Percentiles rank a stretch among this genome's conserved stretches.
phyloP scores from a whole-genome alignment of 2,797 vertebrate species.

The Pangasius macronema region DNA sequence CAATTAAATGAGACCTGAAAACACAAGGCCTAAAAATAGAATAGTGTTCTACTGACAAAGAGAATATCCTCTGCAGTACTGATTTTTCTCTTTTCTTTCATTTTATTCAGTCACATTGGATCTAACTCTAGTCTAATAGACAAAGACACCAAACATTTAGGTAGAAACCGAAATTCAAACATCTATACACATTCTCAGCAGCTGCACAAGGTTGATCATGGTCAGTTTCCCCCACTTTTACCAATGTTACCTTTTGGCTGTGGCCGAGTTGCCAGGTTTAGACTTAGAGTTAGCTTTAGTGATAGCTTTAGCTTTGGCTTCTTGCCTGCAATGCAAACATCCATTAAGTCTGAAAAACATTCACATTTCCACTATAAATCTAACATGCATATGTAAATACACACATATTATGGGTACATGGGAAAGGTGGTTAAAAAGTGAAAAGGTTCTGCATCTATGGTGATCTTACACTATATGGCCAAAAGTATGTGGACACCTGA shows the following conservation, averaged over 20 bases:
- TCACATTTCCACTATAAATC: constrained; percentile 33
- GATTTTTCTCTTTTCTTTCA: background rate
- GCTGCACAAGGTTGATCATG: background rate
- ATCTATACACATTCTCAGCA: constrained; percentile 9
- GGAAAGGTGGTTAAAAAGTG: constrained; percentile 9
- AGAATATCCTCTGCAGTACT: background rate
- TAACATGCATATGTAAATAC: constrained; percentile 19
- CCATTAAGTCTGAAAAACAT: constrained; percentile 43
- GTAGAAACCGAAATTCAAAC: constrained; percentile 4
- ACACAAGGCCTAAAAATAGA: background rate
- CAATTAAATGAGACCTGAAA: background rate
- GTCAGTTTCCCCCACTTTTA: constrained; percentile 24
- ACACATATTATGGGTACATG: constrained; percentile 36
- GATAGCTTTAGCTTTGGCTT: constrained; percentile 76
- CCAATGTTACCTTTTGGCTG: constrained; percentile 74
- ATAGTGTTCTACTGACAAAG: background rate
- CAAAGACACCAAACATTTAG: background rate
- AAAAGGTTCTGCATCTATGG: background rate
- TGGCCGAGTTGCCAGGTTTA: constrained; percentile 71
- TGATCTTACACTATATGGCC: background rate
- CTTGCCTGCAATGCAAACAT: constrained; percentile 77
- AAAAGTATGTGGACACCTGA: constrained; percentile 1
- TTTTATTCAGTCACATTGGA: background rate
- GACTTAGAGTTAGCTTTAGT: constrained; percentile 74
- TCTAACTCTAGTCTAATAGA: background rate